Conservation (phyloP, 2,113 vertebrate species). For the Odocoileus virginianus region DNA sequence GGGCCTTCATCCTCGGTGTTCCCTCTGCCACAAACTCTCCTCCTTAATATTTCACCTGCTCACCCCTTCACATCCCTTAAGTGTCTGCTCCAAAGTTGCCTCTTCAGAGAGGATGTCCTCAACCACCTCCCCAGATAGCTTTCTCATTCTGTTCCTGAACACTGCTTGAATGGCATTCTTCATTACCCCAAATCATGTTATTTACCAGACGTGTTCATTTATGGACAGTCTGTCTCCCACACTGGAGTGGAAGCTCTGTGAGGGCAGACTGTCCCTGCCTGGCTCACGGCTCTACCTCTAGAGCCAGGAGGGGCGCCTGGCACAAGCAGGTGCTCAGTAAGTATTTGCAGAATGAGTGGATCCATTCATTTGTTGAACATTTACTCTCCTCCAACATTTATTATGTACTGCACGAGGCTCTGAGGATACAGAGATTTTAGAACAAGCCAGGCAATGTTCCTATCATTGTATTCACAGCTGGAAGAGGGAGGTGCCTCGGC, state of each 20-base stretch:
- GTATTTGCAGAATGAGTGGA: not conserved
- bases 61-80: not conserved
- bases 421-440: not conserved
- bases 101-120: not conserved
- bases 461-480: not conserved
- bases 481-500: not conserved
- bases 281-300: not conserved
- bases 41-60: not conserved
- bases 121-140: not conserved
- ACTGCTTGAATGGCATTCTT: not conserved
- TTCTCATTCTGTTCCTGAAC: not conserved
- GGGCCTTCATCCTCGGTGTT: not conserved
- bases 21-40: not conserved
- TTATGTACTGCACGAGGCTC: not conserved
- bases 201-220: not conserved
- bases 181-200: not conserved
- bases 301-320: not conserved
- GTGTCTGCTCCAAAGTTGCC: not conserved
- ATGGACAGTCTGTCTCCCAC: not conserved
- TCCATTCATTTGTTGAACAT: not conserved
- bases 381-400: not conserved
- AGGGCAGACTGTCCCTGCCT: not conserved
- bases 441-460: not conserved
- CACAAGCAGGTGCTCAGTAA: too few species aligned
- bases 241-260: not conserved